A percentile compares a stretch with the other conserved stretches of the same genome.
phyloP scores from a whole-genome alignment of 2,113 vertebrate genomes.

The Hippocampus guttulatus region DNA sequence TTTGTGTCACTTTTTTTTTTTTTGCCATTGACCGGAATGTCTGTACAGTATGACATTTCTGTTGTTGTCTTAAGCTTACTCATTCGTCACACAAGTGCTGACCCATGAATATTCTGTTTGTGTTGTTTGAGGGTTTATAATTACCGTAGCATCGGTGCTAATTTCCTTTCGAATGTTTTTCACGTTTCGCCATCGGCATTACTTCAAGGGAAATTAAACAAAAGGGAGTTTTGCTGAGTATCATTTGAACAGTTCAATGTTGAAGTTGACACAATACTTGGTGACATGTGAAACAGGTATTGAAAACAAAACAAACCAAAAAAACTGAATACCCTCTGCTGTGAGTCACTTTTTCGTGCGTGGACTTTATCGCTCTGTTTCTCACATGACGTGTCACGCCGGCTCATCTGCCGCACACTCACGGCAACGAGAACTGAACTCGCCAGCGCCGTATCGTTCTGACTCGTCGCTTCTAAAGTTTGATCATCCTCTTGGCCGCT shows the following conservation, averaged over 20 bases:
- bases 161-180: neutral
- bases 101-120: neutral
- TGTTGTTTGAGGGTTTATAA: neutral
- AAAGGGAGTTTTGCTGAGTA: neutral
- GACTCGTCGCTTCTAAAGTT: slow-evolving; percentile 13
- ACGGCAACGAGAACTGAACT: neutral
- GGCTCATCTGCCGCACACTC: slow-evolving; percentile 9
- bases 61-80: slow-evolving; percentile 4
- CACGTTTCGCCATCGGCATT: too few species aligned
- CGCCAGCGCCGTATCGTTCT: slow-evolving; percentile 10
- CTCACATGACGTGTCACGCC: neutral
- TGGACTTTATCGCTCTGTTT: slow-evolving; percentile 14
- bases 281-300: neutral
- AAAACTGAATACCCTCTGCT: neutral
- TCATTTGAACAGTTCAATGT: neutral
- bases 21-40: slow-evolving; percentile 16
- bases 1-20: slow-evolving; percentile 9
- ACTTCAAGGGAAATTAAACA: neutral
- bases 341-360: slow-evolving; percentile 8
- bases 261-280: neutral
- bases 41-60: slow-evolving; percentile 4
- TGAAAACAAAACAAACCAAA: neutral
- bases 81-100: neutral
- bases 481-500: slow-evolving; percentile 8
- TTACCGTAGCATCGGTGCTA: too few species aligned